Evolutionary conservation across 30 jellyfish, hydroid and myxozoan genomes (phyloP), one percentile per base, ranked within the genome.

Genomic region (Cassiopea xamachana): DNA sequence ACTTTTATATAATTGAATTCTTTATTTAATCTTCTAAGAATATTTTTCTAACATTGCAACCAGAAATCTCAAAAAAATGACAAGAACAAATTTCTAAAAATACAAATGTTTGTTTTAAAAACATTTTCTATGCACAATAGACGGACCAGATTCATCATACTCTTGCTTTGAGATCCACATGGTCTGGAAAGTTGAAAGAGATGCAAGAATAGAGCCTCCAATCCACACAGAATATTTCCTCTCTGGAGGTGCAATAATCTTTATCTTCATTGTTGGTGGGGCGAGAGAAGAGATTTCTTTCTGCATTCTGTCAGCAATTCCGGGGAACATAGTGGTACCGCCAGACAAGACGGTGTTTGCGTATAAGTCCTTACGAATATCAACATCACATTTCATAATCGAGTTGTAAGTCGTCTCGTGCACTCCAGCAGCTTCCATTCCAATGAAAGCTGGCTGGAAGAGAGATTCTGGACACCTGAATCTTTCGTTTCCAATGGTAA

Each of bases 321-420:
- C 99, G 27, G 99, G 99, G 99, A 97, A 97, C 99, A 97, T 97
- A 62, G 99, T 97, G 92, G 99, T 93, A 81, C 99, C 99, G 16
- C 99, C 99, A 67, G 99, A 97, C 93, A 97, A 89, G 97, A 97
- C 99, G 69, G 99, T 94, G 98, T 97, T 97, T 87, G 99, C 98
- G 92, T 97, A 93, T 95, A 97, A 87, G 94, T 96, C 99, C 91
- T 96, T 96, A 85, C 99, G 97, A 94, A 96, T 96, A 88, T 96
- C 99, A 51, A 97, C 99, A 75, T 97, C 99, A 82, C 99, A 97
- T 74, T 97, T 97, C 99, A 97, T 97, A 94, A 97, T 97, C 74
- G 99, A 97, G 96, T 94, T 97, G 99, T 91, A 97, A 39, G 99
- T 91, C 73, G 99, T 97, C 91, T 97, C 99, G 91, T 97, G 99